Base-by-base conservation (phyloP, 2,888 invertebrate genomes). In the Neoitamus cyanurus region DNA sequence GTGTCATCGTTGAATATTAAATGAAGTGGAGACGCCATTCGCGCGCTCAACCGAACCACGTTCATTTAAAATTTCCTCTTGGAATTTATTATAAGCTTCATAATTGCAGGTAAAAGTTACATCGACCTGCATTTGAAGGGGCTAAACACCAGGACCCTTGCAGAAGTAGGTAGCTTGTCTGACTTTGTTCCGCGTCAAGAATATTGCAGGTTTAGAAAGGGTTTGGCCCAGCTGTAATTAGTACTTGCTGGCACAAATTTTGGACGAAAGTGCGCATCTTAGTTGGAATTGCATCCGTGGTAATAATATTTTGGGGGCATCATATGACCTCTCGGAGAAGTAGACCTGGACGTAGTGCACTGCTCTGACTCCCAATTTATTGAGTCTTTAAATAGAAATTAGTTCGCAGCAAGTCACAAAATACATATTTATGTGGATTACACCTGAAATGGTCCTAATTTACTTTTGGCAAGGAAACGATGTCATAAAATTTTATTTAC, bases 401-500 rank as follows among this genome's bases (percentile, higher is more conserved):
- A 9, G 15, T 58, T 58, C 58, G 58, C 58, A 58, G 7, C 58
- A 20, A 20, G 58, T 58, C 58, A 48, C 15, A 58, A 25, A 58
- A 58, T 58, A 58, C n/a, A n/a, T n/a, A n/a, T 58, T 25, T 58
- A 58, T 58, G 58, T 58, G 11, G 25, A 20, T 46, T 77, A 42
- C 77, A 77, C 77, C 77, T 77, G 77, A 77, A 77, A 77, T 42
- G 28, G 48, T 28, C 77, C 77, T 42, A 77, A 77, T 46, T 46
- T 77, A 46, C 46, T n/a, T 77, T 77, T 77, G 77, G 77, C 77
- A 77, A 77, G 48, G 30, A 77, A 77, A 46, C n/a, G 46, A 77
- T 77, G 46, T 77, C 42, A 77, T 77, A 77, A 77, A 77, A 77
- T 77, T 46, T 77, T 77, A 42, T 77, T 77, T 46, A 42, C 77